Evolutionary conservation across 1,140 invertebrate species (phyloP).

Genomic region (Halictus rubicundus): DNA sequence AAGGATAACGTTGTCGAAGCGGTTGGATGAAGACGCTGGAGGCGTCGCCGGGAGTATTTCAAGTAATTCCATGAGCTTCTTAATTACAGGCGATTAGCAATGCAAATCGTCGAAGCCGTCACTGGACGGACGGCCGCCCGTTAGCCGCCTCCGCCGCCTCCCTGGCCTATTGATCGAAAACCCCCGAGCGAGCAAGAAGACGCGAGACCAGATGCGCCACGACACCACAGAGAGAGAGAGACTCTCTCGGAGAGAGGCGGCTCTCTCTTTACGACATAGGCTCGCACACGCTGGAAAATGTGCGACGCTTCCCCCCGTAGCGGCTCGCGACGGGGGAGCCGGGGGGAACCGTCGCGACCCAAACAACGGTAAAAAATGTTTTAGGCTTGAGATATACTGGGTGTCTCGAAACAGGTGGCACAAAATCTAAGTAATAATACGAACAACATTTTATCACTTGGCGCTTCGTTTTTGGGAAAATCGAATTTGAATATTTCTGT

Average conservation of each 20-base stretch:
- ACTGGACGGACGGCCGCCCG: conserved; percentile 50
- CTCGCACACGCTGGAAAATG: too few species aligned
- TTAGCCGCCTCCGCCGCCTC: conserved; percentile 50
- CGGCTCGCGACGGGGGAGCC: too few species aligned
- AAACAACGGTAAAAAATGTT: too few species aligned
- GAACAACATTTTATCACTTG: too few species aligned
- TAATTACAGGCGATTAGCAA: conserved; percentile 34
- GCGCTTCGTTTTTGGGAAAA: too few species aligned
- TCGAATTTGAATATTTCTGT: too few species aligned
- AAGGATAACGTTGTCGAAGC: background rate
- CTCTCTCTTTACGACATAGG: too few species aligned
- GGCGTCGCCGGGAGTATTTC: background rate
- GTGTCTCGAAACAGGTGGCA: too few species aligned
- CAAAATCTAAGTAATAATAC: too few species aligned
- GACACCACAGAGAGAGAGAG: conserved; percentile 36
- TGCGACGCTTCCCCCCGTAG: too few species aligned
- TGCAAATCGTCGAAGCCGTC: conserved; percentile 53
- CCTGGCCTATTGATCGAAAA: conserved; percentile 67
- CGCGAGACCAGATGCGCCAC: conserved; percentile 61
- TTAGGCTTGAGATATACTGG: too few species aligned
- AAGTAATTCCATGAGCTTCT: conserved; percentile 1
- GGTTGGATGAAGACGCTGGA: background rate
- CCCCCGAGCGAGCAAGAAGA: conserved; percentile 48
- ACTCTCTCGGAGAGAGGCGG: conserved; percentile 23
- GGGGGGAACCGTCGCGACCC: too few species aligned